Percentiles rank a stretch among this genome's conserved stretches.
Conservation (phyloP, 2,888 invertebrate species). For the Pardosa pseudoannulata region DNA sequence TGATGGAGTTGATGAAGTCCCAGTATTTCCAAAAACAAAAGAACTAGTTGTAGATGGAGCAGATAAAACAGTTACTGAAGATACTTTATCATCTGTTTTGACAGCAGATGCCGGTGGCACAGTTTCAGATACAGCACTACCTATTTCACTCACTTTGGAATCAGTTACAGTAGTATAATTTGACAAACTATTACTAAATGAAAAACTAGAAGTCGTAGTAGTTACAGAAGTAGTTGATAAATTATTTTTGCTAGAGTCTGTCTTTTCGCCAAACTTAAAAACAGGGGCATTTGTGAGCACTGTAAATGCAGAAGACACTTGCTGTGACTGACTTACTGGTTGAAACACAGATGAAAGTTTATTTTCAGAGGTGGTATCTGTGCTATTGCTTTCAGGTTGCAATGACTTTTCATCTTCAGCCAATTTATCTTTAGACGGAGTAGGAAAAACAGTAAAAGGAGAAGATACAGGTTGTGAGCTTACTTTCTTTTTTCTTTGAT, state of each 20-base stretch:
- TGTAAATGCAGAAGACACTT: neutral
- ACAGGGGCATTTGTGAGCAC: neutral
- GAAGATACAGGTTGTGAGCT: too few species aligned
- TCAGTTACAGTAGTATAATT: neutral
- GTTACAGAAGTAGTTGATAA: neutral
- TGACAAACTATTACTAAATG: neutral
- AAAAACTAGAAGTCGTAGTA: neutral
- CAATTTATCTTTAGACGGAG: too few species aligned
- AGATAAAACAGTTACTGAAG: neutral
- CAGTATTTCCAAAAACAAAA: conserved; percentile 24
- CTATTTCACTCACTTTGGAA: neutral
- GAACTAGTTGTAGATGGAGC: conserved; percentile 28
- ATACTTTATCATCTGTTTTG: conserved; percentile 11
- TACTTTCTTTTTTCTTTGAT: too few species aligned
- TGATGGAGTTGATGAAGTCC: conserved; percentile 16
- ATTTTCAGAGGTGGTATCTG: too few species aligned
- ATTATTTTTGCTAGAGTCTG: neutral
- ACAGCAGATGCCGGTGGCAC: neutral
- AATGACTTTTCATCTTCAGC: too few species aligned
- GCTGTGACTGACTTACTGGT: neutral
- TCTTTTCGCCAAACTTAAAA: conserved; percentile 29
- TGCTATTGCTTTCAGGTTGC: too few species aligned
- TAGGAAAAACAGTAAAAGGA: too few species aligned
- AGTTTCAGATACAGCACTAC: neutral
- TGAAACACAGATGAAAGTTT: neutral